A percentile compares a stretch with the other conserved stretches of the same genome.
phyloP scores from a whole-genome alignment of 2,113 vertebrate genomes.

The Atlantisia rogersi region DNA sequence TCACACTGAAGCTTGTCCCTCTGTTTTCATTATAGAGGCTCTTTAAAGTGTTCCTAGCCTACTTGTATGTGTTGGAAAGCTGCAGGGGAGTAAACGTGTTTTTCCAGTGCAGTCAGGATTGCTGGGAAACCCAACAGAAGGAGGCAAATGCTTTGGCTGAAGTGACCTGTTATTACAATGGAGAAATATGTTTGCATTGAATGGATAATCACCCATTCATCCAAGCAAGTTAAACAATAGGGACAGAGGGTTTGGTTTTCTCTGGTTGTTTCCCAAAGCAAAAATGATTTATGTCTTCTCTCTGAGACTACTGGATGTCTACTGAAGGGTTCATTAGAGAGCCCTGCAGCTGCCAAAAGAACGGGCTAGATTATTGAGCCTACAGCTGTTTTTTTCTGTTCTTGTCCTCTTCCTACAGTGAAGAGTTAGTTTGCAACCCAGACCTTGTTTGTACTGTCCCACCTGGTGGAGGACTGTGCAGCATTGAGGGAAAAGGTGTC shows the following conservation, averaged over 20 bases:
- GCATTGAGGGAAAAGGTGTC: neutral
- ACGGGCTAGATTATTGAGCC: neutral
- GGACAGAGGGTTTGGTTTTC: neutral
- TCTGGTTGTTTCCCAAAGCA: neutral
- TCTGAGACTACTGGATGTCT: neutral
- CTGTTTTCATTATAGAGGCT: neutral
- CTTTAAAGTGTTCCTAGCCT: neutral
- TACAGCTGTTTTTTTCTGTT: constrained; percentile 1
- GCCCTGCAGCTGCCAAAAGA: neutral
- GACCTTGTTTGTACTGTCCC: neutral
- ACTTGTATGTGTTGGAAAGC: neutral
- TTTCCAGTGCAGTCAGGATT: neutral
- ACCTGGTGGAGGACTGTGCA: neutral
- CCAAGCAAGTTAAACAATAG: neutral
- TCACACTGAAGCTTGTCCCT: neutral
- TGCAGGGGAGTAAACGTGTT: neutral
- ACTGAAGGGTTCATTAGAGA: neutral
- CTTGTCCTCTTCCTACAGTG: neutral
- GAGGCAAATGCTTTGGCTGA: neutral
- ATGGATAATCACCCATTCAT: neutral
- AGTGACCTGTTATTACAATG: neutral
- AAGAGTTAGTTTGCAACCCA: neutral
- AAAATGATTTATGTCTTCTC: neutral
- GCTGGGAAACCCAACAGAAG: neutral
- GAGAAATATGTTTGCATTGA: neutral